Base-by-base conservation (phyloP, 2,797 vertebrate genomes). In the Tapera naevia region DNA sequence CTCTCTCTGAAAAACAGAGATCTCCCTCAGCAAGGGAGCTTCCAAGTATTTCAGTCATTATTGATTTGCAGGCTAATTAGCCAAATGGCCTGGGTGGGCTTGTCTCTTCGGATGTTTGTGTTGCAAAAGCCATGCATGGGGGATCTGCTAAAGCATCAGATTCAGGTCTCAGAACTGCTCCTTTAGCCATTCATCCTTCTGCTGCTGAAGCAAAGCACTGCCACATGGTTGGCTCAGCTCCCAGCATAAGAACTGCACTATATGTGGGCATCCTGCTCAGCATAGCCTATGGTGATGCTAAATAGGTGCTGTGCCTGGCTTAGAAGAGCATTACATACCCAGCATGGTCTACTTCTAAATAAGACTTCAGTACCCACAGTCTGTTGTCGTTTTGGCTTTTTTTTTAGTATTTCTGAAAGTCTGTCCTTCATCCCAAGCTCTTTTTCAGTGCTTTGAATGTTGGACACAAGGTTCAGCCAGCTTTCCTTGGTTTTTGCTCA, bases 11-110 rank as follows among this genome's bases (percentile, higher is more conserved):
- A 70, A 84, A 91, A 9, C 3, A 60, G 33, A 53, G 27, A 62
- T 48, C n/a, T 75, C 0, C 0, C 9, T 28, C 16, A 61, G 23
- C 4, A 64, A 50, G 10, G 9, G 4, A 45, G 12, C 28, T 71
- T 19, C 5, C 56, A 66, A 74, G 8, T 67, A 71, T 10, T 27
- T 35, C 51, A 62, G 13, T 23, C 22, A 80, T 48, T 73, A 61
- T 9, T n/a, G 25, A 51, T 80, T 48, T 65, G 48, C 27, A 58
- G 5, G 8, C 13, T 86, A 45, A 80, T 51, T 23, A 89, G 39
- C 9, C n/a, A 37, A 86, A 32, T 15, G 21, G 66, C 30, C 17
- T 22, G 58, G 9, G 9, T 53, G 17, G 41, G 30, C 14, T 60
- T 71, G 39, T 17, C 21, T 9, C 13, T 4, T 0, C 48, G 32